Evolutionary conservation across 2,797 vertebrate species (phyloP), one percentile per base, ranked within the genome.

Genomic region (Melanitta fusca): DNA sequence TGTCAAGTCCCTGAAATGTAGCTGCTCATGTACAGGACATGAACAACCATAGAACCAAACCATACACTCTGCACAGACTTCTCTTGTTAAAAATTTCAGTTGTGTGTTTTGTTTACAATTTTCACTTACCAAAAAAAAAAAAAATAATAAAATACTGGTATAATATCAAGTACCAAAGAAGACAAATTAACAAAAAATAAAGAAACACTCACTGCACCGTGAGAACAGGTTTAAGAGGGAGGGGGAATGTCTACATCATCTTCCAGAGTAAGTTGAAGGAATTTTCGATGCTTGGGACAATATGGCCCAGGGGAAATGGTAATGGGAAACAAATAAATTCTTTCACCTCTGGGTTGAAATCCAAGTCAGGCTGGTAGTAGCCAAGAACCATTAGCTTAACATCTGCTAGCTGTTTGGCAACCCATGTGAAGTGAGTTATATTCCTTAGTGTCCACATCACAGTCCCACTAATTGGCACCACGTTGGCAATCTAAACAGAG

Each of bases 351-450:
- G 70, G 51, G 72, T 85, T 94, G 91, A 96, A 96, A 95, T 75
- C 85, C 92, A 95, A 96, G 85, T 39, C 87, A 91, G 89, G 85
- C 85, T 93, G 91, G 92, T 78, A 86, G 92, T 66, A 89, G 95
- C 95, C 95, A 96, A 91, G 83, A 89, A 16, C 82, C 91, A 96
- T 93, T 88, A 95, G 94, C 53, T 75, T 58, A 72, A 93, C 94
- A 95, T 96, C 95, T 97, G 96, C 87, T 85, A 91, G 95, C 79
- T 94, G 95, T 92, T 85, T 93, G 75, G 87, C 64, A 93, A 78
- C 75, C 79, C 95, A 87, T 69, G 78, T 41, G 71, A 89, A 92
- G 82, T 28, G 87, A 96, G 81, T 92, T 94, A 85, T 85, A 36
- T 30, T 54, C 85, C 91, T 96, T 18, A 54, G 82, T 10, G 70